Percentiles rank a stretch among this genome's conserved stretches.
Evolutionary conservation across 2,113 vertebrate species (phyloP).

Genomic region (Myiagra hebetior): DNA sequence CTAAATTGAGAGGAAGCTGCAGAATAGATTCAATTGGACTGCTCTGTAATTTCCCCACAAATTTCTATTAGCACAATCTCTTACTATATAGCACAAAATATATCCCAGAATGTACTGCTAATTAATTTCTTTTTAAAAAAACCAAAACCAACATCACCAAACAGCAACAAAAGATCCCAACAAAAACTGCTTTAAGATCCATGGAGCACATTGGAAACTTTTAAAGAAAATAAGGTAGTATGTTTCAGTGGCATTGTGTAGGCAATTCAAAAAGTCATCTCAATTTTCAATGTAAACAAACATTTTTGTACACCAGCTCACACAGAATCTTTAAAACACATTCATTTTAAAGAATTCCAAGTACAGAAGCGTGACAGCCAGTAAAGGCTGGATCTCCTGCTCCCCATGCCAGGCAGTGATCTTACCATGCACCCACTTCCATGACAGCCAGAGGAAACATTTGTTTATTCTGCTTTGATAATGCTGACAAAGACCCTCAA

Average conservation of each 20-base stretch:
- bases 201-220: neutral
- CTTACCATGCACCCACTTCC: neutral
- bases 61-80: neutral
- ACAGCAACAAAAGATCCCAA: neutral
- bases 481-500: neutral
- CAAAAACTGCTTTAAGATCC: neutral
- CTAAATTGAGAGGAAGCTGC: conserved; percentile 17
- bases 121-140: neutral
- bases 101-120: neutral
- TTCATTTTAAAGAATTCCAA: neutral
- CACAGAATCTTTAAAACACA: neutral
- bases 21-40: neutral
- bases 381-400: neutral
- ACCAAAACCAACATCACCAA: neutral
- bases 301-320: neutral
- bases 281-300: neutral
- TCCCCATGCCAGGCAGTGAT: neutral
- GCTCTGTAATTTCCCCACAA: conserved; percentile 28
- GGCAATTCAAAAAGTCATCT: neutral
- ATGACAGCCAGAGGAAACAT: neutral
- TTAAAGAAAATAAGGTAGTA: neutral
- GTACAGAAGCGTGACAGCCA: neutral
- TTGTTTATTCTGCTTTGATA: conserved; percentile 34
- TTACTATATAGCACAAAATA: neutral
- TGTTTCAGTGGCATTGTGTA: neutral